Evolutionary conservation across 2,797 vertebrate species (phyloP), one percentile per base, ranked within the genome.

Genomic region (Chelonia mydas): DNA sequence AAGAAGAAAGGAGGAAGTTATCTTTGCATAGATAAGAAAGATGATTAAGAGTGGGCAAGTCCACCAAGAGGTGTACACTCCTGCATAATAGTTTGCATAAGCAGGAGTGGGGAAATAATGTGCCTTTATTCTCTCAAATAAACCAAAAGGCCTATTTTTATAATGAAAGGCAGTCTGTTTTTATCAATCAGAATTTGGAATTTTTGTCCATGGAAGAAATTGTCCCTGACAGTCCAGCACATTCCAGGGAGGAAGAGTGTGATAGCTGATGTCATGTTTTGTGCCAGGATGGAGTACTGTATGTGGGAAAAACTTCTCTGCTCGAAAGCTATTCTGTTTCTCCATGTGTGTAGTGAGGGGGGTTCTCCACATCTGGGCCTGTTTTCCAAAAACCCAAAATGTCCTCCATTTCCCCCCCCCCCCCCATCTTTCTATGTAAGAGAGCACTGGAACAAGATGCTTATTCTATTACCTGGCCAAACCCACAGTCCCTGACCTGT

Each of bases 401-500:
- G 28, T 3, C 2, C 11, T 68, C 6, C 28, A 3, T 3, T 89
- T 88, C 86, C 74, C 13, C 41, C 3, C 88, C 84, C 86, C 74
- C 13, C 41, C 3, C 88, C 84, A 8, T 5, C 13, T 91, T 90
- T 33, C 28, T 51, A 17, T 74, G 25, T 21, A 89, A 80, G 28
- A 68, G 19, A 16, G 54, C 54, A 82, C 41, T 41, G 50, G 31
- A 85, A 3, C 57, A 2, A 81, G 15, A 0, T 19, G 3, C 45
- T 90, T 92, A 83, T 23, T 76, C 61, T 80, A n/a, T 72, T 37
- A 74, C 12, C 50, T 57, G 77, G 15, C 81, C 4, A 92, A 61
- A 27, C 12, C 41, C 5, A 8, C 6, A 86, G 11, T 31, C 80
- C 45, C 77, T 23, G 55, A 72, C 21, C 31, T 77, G 10, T 4